phyloP scores from a whole-genome alignment of 2,888 invertebrate genomes.

The Apantesis nais region DNA sequence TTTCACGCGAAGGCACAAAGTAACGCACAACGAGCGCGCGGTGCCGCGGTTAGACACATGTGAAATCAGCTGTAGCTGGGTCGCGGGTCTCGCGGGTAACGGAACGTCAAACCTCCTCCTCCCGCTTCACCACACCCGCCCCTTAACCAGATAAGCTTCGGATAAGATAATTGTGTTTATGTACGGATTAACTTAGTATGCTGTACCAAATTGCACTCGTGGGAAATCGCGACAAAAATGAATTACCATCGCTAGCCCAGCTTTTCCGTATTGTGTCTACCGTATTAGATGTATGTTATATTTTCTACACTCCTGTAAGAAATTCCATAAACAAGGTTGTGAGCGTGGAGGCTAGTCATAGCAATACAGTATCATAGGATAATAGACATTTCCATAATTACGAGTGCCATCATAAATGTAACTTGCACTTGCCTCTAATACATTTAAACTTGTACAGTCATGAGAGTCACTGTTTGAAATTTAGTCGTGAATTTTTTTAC shows the following conservation, averaged over 20 bases:
- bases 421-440: background rate
- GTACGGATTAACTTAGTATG: slow-evolving; percentile 57
- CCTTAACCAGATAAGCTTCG: slow-evolving; percentile 62
- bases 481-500: background rate
- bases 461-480: background rate
- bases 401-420: background rate
- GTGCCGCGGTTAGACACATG: slow-evolving; percentile 67
- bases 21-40: slow-evolving; percentile 63
- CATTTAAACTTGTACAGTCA: background rate
- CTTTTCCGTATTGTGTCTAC: background rate
- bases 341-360: background rate
- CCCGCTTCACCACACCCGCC: slow-evolving; percentile 50
- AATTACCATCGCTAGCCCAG: background rate
- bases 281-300: background rate
- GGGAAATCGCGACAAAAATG: slow-evolving; percentile 19
- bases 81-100: slow-evolving; percentile 43
- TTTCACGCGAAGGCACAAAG: slow-evolving; percentile 47
- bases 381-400: background rate
- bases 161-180: slow-evolving; percentile 74
- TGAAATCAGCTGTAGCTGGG: slow-evolving; percentile 81
- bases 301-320: background rate
- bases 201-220: slow-evolving; percentile 37
- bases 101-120: slow-evolving; percentile 52
- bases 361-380: background rate
- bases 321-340: background rate